These are phyloP conservation scores for Bathynomus jamesi DNA, from an alignment of 1,140 invertebrate species.

Conservation along the genomic window DNA sequence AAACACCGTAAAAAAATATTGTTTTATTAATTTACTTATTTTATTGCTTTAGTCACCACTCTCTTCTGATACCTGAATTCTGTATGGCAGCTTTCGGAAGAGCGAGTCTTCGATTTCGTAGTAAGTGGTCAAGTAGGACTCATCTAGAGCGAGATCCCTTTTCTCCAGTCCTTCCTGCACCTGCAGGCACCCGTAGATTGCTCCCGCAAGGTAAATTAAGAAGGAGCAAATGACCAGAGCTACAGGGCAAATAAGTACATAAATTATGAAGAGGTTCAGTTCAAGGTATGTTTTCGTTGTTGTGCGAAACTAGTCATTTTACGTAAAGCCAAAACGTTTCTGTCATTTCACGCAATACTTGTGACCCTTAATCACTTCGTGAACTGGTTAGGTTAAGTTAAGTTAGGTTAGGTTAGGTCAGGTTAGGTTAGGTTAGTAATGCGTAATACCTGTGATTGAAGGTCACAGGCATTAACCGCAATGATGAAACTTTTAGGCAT, in stretches of 20 bases:
- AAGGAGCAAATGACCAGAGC: not conserved
- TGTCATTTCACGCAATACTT: not conserved
- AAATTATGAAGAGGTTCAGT: too few relatives aligned
- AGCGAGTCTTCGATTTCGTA: slow-evolving; percentile 82
- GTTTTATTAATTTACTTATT: too few relatives aligned
- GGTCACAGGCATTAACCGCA: too few relatives aligned
- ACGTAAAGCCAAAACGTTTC: not conserved
- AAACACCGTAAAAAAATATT: too few relatives aligned
- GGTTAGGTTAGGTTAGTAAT: too few relatives aligned
- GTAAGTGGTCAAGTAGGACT: slow-evolving; percentile 82
- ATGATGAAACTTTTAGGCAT: too few relatives aligned
- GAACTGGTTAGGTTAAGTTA: not conserved
- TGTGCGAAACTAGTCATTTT: not conserved
- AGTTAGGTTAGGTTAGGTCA: too few relatives aligned
- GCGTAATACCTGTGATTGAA: too few relatives aligned
- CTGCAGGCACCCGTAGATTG: slow-evolving; percentile 76
- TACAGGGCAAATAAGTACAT: not conserved
- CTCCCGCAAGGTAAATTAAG: slow-evolving; percentile 50
- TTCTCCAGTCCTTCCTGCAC: slow-evolving; percentile 83
- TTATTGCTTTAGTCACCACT: too few relatives aligned
- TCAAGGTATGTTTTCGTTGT: not conserved
- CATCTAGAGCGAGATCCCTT: slow-evolving; percentile 71
- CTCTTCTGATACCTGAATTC: slow-evolving; percentile 80
- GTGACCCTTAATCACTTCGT: not conserved
- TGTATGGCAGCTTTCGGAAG: slow-evolving; percentile 83